Conservation (phyloP, 2,797 vertebrate genomes). For the Bothrops alternatus region DNA sequence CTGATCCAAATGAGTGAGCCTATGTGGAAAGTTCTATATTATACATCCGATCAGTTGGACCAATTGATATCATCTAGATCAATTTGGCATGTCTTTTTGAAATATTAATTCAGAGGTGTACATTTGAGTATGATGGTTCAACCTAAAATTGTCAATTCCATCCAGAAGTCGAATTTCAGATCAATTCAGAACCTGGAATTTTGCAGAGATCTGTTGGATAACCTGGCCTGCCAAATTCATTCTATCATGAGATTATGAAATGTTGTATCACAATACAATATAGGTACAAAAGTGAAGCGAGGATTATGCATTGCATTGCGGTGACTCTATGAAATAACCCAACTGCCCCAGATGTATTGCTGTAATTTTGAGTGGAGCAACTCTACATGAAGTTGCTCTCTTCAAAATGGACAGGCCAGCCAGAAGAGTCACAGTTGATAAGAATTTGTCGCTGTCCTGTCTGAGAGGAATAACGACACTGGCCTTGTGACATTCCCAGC, state of each 20-base stretch:
- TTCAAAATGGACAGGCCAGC: conserved; percentile 27
- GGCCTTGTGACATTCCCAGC: background rate
- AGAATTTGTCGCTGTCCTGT: background rate
- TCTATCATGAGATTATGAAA: background rate
- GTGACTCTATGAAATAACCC: background rate
- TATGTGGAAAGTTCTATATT: background rate
- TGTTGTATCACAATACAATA: background rate
- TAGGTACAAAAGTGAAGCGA: background rate
- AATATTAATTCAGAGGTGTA: background rate
- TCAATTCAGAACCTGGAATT: background rate
- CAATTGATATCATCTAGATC: background rate
- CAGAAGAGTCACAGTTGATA: background rate
- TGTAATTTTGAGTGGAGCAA: background rate
- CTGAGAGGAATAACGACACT: conserved; percentile 10
- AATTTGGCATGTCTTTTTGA: background rate
- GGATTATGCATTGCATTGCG: too few species aligned
- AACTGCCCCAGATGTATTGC: background rate
- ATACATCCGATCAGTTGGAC: background rate
- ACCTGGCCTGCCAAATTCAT: background rate
- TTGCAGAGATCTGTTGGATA: background rate
- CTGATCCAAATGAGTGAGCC: background rate
- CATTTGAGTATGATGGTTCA: background rate
- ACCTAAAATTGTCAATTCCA: background rate
- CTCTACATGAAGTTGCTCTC: conserved; percentile 29
- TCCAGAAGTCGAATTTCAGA: background rate